These are phyloP conservation scores for Apistogramma diplotaenia DNA, from an alignment of 2,113 vertebrate species.

Conservation along the genomic window DNA sequence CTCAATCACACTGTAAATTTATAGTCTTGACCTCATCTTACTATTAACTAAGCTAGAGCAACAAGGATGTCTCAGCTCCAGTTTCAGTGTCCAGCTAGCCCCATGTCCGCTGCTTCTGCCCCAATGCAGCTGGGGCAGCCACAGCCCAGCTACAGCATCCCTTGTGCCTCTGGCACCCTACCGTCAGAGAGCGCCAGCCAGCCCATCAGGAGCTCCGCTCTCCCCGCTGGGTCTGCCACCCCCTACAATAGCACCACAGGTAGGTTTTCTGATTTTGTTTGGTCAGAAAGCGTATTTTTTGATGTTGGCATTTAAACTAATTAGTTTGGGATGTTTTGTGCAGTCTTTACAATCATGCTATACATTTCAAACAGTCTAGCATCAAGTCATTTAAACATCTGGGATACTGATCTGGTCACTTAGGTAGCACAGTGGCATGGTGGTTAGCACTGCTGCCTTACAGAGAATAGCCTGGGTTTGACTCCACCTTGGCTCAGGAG, in stretches of 20 bases:
- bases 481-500: no score
- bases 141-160: conserved; percentile 90
- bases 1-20: conserved; percentile 38
- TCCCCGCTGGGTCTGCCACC: conserved; percentile 90
- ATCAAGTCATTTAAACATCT: no score
- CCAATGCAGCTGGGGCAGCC: conserved; percentile 76
- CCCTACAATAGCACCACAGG: conserved; percentile 90
- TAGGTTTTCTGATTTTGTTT: conserved; percentile 45
- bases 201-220: conserved; percentile 89
- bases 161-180: conserved; percentile 84
- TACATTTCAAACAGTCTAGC: background rate
- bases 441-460: no score
- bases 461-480: no score
- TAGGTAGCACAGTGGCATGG: no score
- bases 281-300: background rate
- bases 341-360: background rate
- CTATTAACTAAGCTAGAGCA: conserved; percentile 59
- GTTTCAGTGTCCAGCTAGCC: conserved; percentile 85
- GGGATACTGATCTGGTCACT: no score
- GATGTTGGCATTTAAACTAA: background rate
- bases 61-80: conserved; percentile 93
- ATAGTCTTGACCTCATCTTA: conserved; percentile 32
- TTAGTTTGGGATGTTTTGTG: background rate
- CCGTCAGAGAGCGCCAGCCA: conserved; percentile 95
- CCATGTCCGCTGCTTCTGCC: conserved; percentile 79